Evolutionary conservation across 2,113 vertebrate genomes (phyloP), one percentile per base, ranked within the genome.

Genomic region (Anthoscopus minutus): DNA sequence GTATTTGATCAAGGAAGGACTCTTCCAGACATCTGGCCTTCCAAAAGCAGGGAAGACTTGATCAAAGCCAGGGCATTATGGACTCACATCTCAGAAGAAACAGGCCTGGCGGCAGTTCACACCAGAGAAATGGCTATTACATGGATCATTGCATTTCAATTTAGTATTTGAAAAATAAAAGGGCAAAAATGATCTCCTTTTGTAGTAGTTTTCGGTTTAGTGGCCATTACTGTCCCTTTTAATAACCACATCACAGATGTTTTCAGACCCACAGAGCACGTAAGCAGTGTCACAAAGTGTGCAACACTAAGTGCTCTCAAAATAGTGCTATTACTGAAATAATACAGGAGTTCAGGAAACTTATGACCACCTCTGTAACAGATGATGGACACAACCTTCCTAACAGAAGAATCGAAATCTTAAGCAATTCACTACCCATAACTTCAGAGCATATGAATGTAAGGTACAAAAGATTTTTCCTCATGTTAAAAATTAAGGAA

Each of bases 161-260:
- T 79, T 42, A 64, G 65, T 42, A 65, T 88, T 89, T 64, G 69
- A 81, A 94, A 92, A 84, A 88, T 48, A 58, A 38, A 78, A 89
- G 37, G 23, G 12, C 6, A 79, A 67, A 84, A 92, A 73, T 23
- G 7, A 61, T 44, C 30, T 56, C 58, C 40, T 86, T 71, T 57
- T 76, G 30, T 35, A 25, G 22, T 2, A 4, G 24, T 70, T 82
- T 64, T 70, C 4, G 3, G 62, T 90, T 83, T 64, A 73, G 66
- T 50, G 38, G 45, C 31, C 18, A n/a, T 71, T 74, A 64, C 47
- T 40, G 15, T 61, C 20, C 47, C 56, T 86, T 84, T 56, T 67
- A 73, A 83, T 69, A 88, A 73, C 22, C 50, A 31, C 20, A 66
- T n/a, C 82, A 54, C 45, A 83, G 67, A 60, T 58, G 45, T 35